A percentile compares a stretch with the other conserved stretches of the same genome.
Conservation (phyloP, 1,140 invertebrate species). For the Zaprionus africanus region DNA sequence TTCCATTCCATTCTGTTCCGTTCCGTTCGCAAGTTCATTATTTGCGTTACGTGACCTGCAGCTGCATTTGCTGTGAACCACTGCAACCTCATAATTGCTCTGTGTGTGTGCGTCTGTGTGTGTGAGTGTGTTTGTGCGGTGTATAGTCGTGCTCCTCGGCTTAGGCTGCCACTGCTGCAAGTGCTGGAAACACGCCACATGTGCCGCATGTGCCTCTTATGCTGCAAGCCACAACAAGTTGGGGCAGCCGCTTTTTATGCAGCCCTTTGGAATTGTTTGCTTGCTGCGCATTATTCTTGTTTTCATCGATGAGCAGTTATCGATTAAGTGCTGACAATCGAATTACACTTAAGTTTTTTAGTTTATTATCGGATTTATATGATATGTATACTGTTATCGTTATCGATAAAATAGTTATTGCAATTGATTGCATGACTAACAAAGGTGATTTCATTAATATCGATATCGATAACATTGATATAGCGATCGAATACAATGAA, state of each 20-base stretch:
- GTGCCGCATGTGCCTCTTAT: not conserved
- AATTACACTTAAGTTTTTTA: not conserved
- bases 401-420: not conserved
- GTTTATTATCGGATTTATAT: no score
- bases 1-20: conserved; percentile 1
- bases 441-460: accelerated
- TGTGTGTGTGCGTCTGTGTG: conserved; percentile 22
- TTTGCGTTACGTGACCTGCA: conserved; percentile 74
- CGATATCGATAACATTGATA: no score
- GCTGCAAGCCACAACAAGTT: conserved; percentile 7
- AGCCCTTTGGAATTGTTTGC: no score
- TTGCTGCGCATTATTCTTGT: no score
- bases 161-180: not conserved
- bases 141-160: conserved; percentile 4
- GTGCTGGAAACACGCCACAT: not conserved
- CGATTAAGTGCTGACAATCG: not conserved
- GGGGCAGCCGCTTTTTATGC: not conserved
- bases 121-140: not conserved
- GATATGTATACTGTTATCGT: not conserved
- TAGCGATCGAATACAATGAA: no score
- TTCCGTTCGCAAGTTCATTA: conserved; percentile 61
- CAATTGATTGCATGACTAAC: no score
- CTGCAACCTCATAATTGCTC: conserved; percentile 56
- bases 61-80: conserved; percentile 45
- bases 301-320: no score